Percentiles rank a stretch among this genome's conserved stretches.
These are phyloP conservation scores for Nothobranchius furzeri DNA, from an alignment of 2,113 vertebrate species.

Conservation along the genomic window DNA sequence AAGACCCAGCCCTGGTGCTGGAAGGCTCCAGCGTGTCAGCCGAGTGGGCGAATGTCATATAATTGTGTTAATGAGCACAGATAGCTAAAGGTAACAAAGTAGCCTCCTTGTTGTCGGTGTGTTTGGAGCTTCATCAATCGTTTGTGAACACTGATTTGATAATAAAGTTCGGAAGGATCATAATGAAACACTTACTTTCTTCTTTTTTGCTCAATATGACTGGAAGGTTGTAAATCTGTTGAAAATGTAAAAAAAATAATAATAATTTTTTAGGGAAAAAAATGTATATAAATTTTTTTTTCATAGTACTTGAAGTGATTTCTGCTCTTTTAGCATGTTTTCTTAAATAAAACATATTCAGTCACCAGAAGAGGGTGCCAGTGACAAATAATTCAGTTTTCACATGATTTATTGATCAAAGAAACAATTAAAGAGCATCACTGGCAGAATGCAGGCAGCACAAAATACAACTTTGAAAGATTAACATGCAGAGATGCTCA, in stretches of 20 bases:
- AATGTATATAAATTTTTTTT: too few relatives aligned
- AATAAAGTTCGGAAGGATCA: conserved; percentile 13
- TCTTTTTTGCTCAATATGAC: conserved; percentile 96
- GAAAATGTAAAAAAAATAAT: conserved; percentile 28
- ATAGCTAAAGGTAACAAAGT: conserved; percentile 14
- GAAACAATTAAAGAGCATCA: conserved; percentile 5
- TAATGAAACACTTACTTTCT: conserved; percentile 87
- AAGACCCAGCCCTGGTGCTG: conserved; percentile 28
- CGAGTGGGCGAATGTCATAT: conserved; percentile 58
- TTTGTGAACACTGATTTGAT: neutral
- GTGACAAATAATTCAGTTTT: conserved; percentile 12
- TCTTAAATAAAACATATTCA: neutral
- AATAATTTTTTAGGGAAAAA: neutral
- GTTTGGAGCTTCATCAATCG: neutral
- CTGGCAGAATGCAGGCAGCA: conserved; percentile 19
- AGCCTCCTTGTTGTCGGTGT: conserved; percentile 11
- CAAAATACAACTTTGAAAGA: conserved; percentile 28
- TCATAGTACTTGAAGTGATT: too few relatives aligned
- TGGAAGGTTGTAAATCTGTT: conserved; percentile 94
- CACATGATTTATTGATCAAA: conserved; percentile 1
- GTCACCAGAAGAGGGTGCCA: conserved; percentile 59
- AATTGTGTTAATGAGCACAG: conserved; percentile 52
- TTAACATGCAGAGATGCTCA: conserved; percentile 70
- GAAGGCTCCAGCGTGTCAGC: conserved; percentile 46
- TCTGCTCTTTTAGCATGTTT: too few relatives aligned